Evolutionary conservation across 2,888 invertebrate genomes (phyloP).

Genomic region (Troglohyphantes excavatus): DNA sequence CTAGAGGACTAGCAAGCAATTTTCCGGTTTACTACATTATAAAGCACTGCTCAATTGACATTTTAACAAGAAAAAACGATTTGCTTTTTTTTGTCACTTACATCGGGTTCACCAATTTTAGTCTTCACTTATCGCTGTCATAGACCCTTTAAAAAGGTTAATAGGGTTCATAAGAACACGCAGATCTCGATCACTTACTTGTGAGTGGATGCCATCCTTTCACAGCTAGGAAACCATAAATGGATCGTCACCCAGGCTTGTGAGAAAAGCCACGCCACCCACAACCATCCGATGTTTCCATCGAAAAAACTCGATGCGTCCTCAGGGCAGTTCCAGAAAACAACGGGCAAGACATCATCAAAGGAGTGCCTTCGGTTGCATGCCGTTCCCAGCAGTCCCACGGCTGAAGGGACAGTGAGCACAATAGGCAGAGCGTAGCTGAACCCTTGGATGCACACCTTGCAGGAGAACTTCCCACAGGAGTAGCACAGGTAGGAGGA

Average conservation of each 20-base stretch:
- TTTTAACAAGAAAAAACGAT: too few species aligned
- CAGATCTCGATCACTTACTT: constrained; percentile 84
- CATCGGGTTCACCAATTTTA: too few species aligned
- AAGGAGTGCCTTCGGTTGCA: constrained; percentile 94
- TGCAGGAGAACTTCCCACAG: constrained; percentile 96
- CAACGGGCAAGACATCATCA: constrained; percentile 90
- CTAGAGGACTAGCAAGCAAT: too few species aligned
- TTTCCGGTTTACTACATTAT: too few species aligned
- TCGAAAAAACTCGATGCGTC: constrained; percentile 83
- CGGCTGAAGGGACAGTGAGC: constrained; percentile 93
- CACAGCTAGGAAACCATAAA: constrained; percentile 98
- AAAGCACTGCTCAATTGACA: too few species aligned
- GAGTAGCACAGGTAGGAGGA: constrained; percentile 94
- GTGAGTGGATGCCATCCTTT: constrained; percentile 97
- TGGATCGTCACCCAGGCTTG: constrained; percentile 98
- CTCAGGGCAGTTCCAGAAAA: constrained; percentile 95
- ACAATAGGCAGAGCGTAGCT: constrained; percentile 98
- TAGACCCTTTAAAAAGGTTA: too few species aligned
- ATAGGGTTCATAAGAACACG: too few species aligned
- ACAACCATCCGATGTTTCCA: constrained; percentile 88
- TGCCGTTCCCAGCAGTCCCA: constrained; percentile 92
- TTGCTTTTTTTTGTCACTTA: too few species aligned
- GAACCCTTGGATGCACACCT: constrained; percentile 97
- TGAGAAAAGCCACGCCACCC: constrained; percentile 95
- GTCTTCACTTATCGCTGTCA: too few species aligned